Base-by-base conservation (phyloP, 2,797 vertebrate species). In the Hippoglossus hippoglossus region DNA sequence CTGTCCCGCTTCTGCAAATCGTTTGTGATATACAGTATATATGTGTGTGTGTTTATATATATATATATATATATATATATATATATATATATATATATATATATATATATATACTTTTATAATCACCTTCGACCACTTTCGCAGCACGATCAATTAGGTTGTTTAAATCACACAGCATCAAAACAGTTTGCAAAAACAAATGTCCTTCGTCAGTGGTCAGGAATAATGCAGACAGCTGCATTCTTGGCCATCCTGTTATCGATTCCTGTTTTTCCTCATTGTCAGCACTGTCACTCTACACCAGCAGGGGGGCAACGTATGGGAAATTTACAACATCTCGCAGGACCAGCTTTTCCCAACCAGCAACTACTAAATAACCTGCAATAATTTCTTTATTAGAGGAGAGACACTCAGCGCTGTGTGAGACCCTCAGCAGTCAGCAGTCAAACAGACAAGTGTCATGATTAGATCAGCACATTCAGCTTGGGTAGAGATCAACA, bases 261-360 rank as follows among this genome's bases (percentile, higher is more conserved):
- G 85, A 93, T 93, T 87, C 75, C 64, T 84, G 80, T 79, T 89
- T 91, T 91, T 82, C 67, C 60, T 76, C 66, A 18, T 68, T 77
- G 81, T 89, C 84, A 91, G 89, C 88, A 87, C 80, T 82, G 82
- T 86, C 86, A 88, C 80, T 88, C 82, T 83, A 80, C 51, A 80
- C 78, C 57, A 2, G 22, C 75, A 36, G 39, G 13, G 39, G 71
- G 79, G 70, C 77, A 80, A 65, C 66, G 72, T 72, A 70, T 80
- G 81, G 77, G 72, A 83, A 90, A 91, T 92, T 78, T 85, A 79
- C 77, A 71, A 65, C 85, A 87, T 87, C 82, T 81, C 13, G 46
- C 57, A 63, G 10, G 31, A 81, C 81, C 85, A 85, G 74, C 61
- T 71, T 66, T 76, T 63, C 54, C 68, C 55, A 67, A 55, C 39